A percentile compares a stretch with the other conserved stretches of the same genome.
Conservation (phyloP, 2,113 vertebrate species). For the Bombycilla garrulus region DNA sequence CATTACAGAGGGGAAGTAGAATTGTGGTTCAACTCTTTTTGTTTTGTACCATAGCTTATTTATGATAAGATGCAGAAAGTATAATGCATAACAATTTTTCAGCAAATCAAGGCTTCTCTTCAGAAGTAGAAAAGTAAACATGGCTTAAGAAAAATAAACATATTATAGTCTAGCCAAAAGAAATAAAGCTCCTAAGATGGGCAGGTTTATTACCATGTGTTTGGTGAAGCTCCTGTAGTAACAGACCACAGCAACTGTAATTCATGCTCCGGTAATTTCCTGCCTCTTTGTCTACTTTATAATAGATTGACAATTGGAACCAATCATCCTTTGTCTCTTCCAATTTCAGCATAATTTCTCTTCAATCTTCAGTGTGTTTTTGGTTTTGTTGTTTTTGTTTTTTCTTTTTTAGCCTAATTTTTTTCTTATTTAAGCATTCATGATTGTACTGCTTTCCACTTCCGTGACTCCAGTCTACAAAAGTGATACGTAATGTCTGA, state of each 20-base stretch:
- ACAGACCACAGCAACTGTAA: background rate
- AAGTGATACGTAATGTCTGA: background rate
- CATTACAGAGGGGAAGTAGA: rapidly evolving
- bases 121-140: background rate
- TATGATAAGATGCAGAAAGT: background rate
- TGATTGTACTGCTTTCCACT: background rate
- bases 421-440: background rate
- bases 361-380: background rate
- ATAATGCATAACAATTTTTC: background rate
- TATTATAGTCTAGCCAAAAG: background rate
- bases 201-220: background rate
- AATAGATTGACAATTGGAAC: background rate
- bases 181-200: background rate
- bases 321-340: background rate
- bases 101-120: background rate
- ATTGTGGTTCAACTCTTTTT: background rate
- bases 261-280: background rate
- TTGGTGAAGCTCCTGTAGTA: background rate
- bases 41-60: background rate
- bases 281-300: background rate
- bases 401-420: background rate
- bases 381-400: background rate
- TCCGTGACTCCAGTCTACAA: background rate
- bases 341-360: background rate
- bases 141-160: background rate